Base-by-base conservation (phyloP, 2,888 invertebrate genomes). In the Oxystoma pomonae region DNA sequence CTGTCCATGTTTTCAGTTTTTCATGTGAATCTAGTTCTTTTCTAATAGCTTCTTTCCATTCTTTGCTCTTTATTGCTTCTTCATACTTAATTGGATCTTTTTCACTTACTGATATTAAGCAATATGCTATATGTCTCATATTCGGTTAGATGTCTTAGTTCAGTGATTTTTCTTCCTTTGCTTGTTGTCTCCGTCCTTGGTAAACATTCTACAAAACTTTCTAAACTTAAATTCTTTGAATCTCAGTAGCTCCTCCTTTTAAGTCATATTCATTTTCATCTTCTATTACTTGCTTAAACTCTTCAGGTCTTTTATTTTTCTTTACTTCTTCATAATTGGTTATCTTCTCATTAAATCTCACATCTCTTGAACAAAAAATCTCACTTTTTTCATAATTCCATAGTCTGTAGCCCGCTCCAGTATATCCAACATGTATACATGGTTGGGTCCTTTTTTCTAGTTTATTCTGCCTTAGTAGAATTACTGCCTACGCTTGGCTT, bases 401-500 rank as follows among this genome's bases (percentile, higher is more conserved):
- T 56, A 72, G 22, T 61, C 70, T 58, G 19, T 70, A 74, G 16
- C 70, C 72, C 22, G 49, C 60, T 59, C 63, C 61, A 59, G 22
- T 60, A 60, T 72, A 74, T 50, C 72, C 72, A 17, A 73, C 65
- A 70, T 71, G 68, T 57, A 68, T 67, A 16, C 58, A 59, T 22
- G 35, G 16, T 67, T 67, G 55, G 19, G 72, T 69, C 51, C 66
- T 58, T 57, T 57, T 65, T 58, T 70, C 68, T 57, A 74, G 55
- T 66, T 72, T 72, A 61, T 58, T 64, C 58, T 60, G 18, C 67
- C 57, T n/a, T n/a, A n/a, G n/a, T n/a, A n/a, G n/a, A 19, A 60
- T 59, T 21, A 61, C 61, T 59, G 59, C 57, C 69, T 70, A 73
- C 17, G 69, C 66, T 60, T 59, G 62, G 61, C 67, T 63, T 59